A percentile compares a stretch with the other conserved stretches of the same genome.
Conservation (phyloP, 2,888 invertebrate genomes). For the Leptothorax acervorum region DNA sequence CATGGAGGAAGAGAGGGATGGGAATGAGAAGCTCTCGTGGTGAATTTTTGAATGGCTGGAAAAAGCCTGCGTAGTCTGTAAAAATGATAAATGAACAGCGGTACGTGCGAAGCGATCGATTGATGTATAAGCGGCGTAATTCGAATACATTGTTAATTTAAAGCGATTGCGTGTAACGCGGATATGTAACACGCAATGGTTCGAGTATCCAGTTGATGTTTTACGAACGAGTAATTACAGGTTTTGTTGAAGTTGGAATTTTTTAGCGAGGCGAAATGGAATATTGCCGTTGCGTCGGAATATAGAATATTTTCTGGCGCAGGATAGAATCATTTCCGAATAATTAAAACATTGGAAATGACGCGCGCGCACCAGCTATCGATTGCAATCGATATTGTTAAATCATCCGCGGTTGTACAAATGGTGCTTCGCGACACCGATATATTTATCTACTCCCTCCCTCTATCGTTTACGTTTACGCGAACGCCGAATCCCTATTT, state of each 20-base stretch:
- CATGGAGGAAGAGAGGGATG: not conserved
- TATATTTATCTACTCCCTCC: constrained; percentile 8
- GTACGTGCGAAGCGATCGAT: constrained; percentile 40
- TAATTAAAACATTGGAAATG: constrained; percentile 41
- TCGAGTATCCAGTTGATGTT: constrained; percentile 48
- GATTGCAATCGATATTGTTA: constrained; percentile 34
- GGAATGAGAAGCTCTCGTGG: constrained; percentile 23
- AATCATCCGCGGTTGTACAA: constrained; percentile 33
- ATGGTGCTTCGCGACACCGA: constrained; percentile 27
- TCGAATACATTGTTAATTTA: constrained; percentile 55
- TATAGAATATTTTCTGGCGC: constrained; percentile 24
- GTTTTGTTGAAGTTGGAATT: constrained; percentile 33
- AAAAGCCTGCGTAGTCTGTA: constrained; percentile 44
- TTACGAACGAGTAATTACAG: constrained; percentile 43
- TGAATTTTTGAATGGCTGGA: constrained; percentile 69
- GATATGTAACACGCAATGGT: constrained; percentile 41
- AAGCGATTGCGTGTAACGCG: constrained; percentile 49
- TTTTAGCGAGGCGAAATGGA: constrained; percentile 29
- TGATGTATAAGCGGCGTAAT: constrained; percentile 46
- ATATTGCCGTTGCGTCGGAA: constrained; percentile 7
- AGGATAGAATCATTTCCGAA: constrained; percentile 38
- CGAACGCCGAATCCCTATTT: constrained; percentile 28
- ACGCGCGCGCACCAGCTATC: constrained; percentile 13
- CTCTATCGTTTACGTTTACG: not conserved
- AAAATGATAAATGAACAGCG: constrained; percentile 57